A percentile compares a stretch with the other conserved stretches of the same genome.
These are phyloP conservation scores for Apodemia mormo DNA, from an alignment of 2,888 invertebrate species.

Conservation along the genomic window DNA sequence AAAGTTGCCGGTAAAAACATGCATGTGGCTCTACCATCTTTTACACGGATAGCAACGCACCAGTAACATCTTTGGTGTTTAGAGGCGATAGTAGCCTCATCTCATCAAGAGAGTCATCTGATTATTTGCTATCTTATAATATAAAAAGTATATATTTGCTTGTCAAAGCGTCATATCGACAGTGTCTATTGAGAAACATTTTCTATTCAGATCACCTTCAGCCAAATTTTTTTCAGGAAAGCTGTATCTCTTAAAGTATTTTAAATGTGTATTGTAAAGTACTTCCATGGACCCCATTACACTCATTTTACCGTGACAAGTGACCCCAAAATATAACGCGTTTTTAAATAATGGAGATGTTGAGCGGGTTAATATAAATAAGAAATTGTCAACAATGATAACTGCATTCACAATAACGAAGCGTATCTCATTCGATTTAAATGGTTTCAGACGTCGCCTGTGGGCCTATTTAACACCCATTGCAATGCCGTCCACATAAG, in stretches of 20 bases:
- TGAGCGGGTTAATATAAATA: slow-evolving; percentile 32
- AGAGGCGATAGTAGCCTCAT: too few relatives aligned
- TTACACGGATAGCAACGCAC: too few relatives aligned
- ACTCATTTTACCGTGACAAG: slow-evolving; percentile 17
- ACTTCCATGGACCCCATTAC: neutral
- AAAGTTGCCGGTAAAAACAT: too few relatives aligned
- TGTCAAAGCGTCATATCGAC: too few relatives aligned
- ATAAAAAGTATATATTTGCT: too few relatives aligned
- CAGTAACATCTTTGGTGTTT: too few relatives aligned
- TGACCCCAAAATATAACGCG: neutral
- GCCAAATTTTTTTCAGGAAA: neutral
- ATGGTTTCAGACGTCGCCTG: slow-evolving; percentile 55
- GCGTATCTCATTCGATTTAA: slow-evolving; percentile 79
- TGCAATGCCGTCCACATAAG: slow-evolving; percentile 40
- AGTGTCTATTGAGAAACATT: too few relatives aligned
- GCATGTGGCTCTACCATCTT: too few relatives aligned
- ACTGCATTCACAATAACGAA: slow-evolving; percentile 65
- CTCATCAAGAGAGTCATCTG: too few relatives aligned
- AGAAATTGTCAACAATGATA: slow-evolving; percentile 63
- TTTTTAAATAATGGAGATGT: slow-evolving; percentile 39
- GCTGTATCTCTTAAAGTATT: neutral
- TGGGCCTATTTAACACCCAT: slow-evolving; percentile 62
- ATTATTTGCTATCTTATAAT: too few relatives aligned
- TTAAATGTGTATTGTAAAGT: neutral
- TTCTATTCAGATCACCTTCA: neutral